Conservation (phyloP, 2,113 vertebrate genomes). For the Cichladusa arquata region DNA sequence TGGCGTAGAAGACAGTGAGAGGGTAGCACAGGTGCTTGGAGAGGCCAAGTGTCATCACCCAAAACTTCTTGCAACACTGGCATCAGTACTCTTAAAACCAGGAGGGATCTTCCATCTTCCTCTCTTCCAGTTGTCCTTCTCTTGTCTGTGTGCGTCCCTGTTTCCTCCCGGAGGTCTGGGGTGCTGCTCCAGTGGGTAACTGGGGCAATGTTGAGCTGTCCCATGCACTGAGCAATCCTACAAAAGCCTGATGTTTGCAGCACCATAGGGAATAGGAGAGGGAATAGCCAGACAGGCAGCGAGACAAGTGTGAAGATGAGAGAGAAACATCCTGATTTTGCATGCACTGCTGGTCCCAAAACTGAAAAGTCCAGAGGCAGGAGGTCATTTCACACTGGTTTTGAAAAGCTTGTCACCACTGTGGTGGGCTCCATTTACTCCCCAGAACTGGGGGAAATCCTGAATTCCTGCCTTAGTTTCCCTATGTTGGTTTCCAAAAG, state of each 20-base stretch:
- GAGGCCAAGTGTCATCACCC: neutral
- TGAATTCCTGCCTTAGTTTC: neutral
- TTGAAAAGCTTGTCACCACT: neutral
- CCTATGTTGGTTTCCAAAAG: neutral
- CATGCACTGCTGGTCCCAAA: neutral
- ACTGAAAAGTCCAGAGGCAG: neutral
- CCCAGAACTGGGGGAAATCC: neutral
- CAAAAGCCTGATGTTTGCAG: neutral
- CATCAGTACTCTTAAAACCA: neutral
- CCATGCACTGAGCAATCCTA: neutral
- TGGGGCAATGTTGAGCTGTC: neutral
- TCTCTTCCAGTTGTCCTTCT: neutral
- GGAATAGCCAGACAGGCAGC: neutral
- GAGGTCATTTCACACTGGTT: neutral
- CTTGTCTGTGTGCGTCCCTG: neutral
- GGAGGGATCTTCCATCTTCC: neutral
- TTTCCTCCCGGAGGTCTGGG: neutral
- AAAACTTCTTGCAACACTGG: neutral
- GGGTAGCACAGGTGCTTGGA: rapidly evolving
- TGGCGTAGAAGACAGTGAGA: rapidly evolving
- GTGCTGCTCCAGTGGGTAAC: neutral
- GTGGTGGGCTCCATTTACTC: neutral
- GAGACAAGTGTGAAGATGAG: neutral
- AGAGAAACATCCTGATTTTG: neutral
- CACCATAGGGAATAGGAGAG: neutral